Base-by-base conservation (phyloP, 1,140 invertebrate species). In the Drepana arcuata region DNA sequence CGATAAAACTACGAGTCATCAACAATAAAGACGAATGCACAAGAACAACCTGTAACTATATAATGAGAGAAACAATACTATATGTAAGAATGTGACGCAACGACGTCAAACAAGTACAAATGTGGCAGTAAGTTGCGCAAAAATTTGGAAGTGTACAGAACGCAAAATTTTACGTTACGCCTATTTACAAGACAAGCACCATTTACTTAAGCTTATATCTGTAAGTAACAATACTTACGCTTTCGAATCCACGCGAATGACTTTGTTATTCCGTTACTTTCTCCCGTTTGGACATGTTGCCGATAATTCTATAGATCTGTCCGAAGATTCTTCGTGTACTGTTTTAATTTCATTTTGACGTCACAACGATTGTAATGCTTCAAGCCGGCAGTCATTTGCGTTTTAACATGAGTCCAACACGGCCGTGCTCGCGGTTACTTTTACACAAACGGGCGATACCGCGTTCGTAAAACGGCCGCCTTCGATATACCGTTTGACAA, bases 311-410 rank as follows among this genome's bases (percentile, higher is more conserved):
- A 42, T 34, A 47, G 50, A 44, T 57, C 26, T 40, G 41, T 36
- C n/a, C n/a, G 39, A 34, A 48, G 43, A 51, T 48, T 48, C 35
- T 48, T 42, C 40, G n/a, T n/a, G n/a, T n/a, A n/a, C n/a, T n/a
- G n/a, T n/a, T n/a, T 59, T 66, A 66, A 66, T 66, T 66, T 66
- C 62, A 62, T 66, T 66, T 66, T 59, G 59, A 63, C 66, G 69
- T 61, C 58, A 59, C 43, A 29, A 51, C 52, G n/a, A 64, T 63
- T 63, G 62, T 67, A 62, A 33, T 36, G 61, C 59, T 66, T 66
- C 60, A 33, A 23, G n/a, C n/a, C n/a, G n/a, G n/a, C n/a, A 30
- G 52, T 57, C 70, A 74, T 64, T 74, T 64, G 48, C 50, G 59
- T 42, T 74, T 52, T 68, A 69, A 61, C 67, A 67, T 70, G 65